phyloP scores from a whole-genome alignment of 2,888 invertebrate species.

The Cordilura impudica region DNA sequence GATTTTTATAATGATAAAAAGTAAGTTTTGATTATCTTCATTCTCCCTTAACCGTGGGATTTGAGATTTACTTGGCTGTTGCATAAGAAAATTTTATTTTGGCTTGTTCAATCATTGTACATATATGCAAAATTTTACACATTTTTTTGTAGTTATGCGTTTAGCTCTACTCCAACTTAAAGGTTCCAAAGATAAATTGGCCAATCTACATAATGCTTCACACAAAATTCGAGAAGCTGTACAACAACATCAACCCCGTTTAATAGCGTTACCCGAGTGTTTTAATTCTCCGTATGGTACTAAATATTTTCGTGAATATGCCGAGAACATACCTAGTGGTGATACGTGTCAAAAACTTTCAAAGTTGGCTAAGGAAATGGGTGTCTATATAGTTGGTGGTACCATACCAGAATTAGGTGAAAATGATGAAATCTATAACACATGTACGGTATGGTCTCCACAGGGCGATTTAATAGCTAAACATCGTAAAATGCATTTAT shows the following conservation, averaged over 20 bases:
- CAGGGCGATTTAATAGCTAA: slow-evolving; percentile 87
- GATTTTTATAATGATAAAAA: slow-evolving; percentile 1
- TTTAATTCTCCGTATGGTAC: slow-evolving; percentile 97
- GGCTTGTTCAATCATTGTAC: no score
- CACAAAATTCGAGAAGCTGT: slow-evolving; percentile 82
- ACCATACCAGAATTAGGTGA: slow-evolving; percentile 90
- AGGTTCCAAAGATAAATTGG: slow-evolving; percentile 85
- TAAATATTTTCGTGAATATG: slow-evolving; percentile 89
- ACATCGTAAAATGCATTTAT: slow-evolving; percentile 94
- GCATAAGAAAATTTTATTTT: no score
- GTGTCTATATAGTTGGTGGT: slow-evolving; percentile 91
- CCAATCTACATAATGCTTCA: slow-evolving; percentile 87
- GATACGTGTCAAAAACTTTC: slow-evolving; percentile 86
- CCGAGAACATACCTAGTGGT: slow-evolving; percentile 90
- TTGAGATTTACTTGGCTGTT: no score
- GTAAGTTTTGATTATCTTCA: background rate
- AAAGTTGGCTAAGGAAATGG: slow-evolving; percentile 85
- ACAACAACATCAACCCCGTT: slow-evolving; percentile 81
- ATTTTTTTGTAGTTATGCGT: slow-evolving; percentile 69
- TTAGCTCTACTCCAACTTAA: slow-evolving; percentile 90
- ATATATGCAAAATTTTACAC: background rate
- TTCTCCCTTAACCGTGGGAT: no score
- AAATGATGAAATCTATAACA: slow-evolving; percentile 84
- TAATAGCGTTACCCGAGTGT: slow-evolving; percentile 89
- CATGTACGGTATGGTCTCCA: slow-evolving; percentile 91